These are phyloP conservation scores for Crossoptilon crossoptilon DNA, from an alignment of 2,797 vertebrate genomes.

Conservation along the genomic window DNA sequence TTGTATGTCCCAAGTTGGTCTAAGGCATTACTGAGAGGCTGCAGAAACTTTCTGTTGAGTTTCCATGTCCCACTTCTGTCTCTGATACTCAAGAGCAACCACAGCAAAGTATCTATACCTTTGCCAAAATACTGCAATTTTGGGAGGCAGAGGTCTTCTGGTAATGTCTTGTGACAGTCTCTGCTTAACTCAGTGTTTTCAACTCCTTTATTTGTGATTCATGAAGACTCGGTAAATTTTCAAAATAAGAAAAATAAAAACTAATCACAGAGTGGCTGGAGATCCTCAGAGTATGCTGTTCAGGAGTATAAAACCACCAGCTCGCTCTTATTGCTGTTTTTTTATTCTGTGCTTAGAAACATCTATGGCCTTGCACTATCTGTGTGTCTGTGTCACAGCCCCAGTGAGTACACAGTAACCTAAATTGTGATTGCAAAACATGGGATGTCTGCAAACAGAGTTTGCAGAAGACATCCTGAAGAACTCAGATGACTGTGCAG, in stretches of 20 bases:
- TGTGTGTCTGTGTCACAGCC: not conserved
- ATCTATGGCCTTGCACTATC: not conserved
- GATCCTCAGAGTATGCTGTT: not conserved
- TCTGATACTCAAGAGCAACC: not conserved
- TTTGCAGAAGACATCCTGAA: not conserved
- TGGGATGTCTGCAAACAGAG: not conserved
- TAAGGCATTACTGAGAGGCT: not conserved
- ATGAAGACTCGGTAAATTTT: not conserved
- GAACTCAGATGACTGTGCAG: not conserved
- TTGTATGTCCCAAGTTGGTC: not conserved
- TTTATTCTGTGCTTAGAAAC: not conserved
- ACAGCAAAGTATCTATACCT: not conserved
- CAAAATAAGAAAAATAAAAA: not conserved
- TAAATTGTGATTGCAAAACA: not conserved
- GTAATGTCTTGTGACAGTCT: not conserved
- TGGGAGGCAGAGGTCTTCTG: not conserved
- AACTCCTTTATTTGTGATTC: not conserved
- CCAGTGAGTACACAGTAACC: not conserved
- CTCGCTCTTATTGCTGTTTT: not conserved
- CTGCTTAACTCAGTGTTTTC: not conserved
- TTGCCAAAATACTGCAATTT: not conserved
- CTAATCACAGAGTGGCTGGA: not conserved
- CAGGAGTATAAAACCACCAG: not conserved
- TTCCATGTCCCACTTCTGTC: not conserved
- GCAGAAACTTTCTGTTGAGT: not conserved